Evolutionary conservation across 2,888 invertebrate genomes (phyloP), one percentile per base, ranked within the genome.

Genomic region (Palloptera scutellata): DNA sequence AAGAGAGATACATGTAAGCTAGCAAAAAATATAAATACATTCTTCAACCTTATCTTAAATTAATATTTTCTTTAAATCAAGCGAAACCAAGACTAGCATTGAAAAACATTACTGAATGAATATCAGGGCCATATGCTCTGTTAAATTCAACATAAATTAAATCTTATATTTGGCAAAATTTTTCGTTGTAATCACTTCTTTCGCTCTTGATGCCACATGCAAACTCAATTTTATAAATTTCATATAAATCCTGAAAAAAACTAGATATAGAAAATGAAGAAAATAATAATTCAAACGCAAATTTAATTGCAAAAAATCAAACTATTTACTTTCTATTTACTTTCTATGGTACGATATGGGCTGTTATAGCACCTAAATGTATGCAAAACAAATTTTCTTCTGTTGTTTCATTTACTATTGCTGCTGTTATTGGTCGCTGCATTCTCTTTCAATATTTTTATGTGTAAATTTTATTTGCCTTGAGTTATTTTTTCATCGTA

Each of bases 291-390:
- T 51, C 20, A 61, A 51, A 45, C 9, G 19, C 17, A 45, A 61
- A 61, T 61, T 51, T 61, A 30, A 51, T 61, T 48, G 19, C 61
- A 51, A 8, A 61, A 61, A 51, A 51, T 61, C 40, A n/a, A 48
- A 52, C 30, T 30, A 61, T 48, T 51, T 61, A 20, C 11, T 12
- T 30, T 58, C 17, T 11, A n/a, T 15, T 5, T 19, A 15, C 19
- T 2, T n/a, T n/a, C n/a, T n/a, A n/a, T n/a, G 12, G 9, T 60
- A 19, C 15, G 8, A 13, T 41, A 30, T 60, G 15, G 40, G 13
- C 57, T 15, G 12, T 40, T 40, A 75, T 76, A 72, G 70, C 68
- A 64, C 60, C 58, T 55, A 53, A 54, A 64, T 53, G 61, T 69
- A 66, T 69, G 64, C 65, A 40, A 61, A 73, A 48, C 52, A 52